Percentiles rank a stretch among this genome's conserved stretches.
These are phyloP conservation scores for Nipponacmea schrenckii DNA, from an alignment of 2,888 invertebrate species.

Conservation along the genomic window DNA sequence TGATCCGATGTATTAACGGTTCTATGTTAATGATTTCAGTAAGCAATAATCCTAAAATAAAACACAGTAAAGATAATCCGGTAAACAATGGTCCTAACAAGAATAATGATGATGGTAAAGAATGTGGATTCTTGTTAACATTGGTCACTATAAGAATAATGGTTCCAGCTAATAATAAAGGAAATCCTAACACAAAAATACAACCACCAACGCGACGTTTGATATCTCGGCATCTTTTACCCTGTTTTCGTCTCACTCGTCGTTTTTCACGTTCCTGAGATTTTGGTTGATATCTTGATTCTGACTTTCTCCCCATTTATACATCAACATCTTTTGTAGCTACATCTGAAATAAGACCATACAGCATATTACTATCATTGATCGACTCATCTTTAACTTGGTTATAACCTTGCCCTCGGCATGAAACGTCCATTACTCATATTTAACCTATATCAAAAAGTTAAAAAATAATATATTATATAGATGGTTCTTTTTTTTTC, in stretches of 20 bases:
- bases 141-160: conserved; percentile 20
- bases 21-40: conserved; percentile 14
- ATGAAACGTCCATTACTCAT: no score
- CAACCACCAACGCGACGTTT: conserved; percentile 19
- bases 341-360: no score
- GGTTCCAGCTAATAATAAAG: conserved; percentile 14
- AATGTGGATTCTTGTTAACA: neutral
- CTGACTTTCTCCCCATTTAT: neutral
- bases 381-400: no score
- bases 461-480: no score
- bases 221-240: conserved; percentile 9
- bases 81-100: conserved; percentile 19
- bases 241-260: neutral
- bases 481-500: no score
- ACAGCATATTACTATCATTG: no score
- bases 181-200: conserved; percentile 17
- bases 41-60: conserved; percentile 14
- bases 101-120: conserved; percentile 10
- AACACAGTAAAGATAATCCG: conserved; percentile 8
- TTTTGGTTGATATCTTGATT: neutral
- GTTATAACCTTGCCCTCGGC: no score
- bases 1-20: conserved; percentile 6
- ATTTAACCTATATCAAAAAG: no score
- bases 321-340: no score
- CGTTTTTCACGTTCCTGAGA: neutral